Base-by-base conservation (phyloP, 2,113 vertebrate genomes). In the Podocnemis expansa region DNA sequence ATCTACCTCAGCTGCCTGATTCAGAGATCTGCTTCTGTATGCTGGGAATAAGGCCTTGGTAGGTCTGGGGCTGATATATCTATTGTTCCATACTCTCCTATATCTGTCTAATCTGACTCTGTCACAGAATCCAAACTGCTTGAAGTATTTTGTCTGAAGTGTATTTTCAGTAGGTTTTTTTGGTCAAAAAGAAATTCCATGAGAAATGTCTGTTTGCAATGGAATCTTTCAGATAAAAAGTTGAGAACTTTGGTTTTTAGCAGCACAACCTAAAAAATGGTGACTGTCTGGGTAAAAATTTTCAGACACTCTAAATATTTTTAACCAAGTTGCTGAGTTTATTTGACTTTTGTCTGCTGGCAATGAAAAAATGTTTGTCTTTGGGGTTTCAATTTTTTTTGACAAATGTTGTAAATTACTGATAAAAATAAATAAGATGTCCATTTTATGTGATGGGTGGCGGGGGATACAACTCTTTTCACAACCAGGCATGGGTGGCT, bases 171-270 rank as follows among this genome's bases (percentile, higher is more conserved):
- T 24, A 11, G 94, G 8, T 58, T 83, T n/a, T 43, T 56, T 63
- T 93, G 82, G 58, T 60, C 84, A 93, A 91, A 89, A 78, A 78
- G 87, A 94, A 85, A 80, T 89, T 96, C 63, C 54, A 88, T 75
- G 49, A 82, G 89, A 96, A 90, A 91, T 47, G 75, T 78, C 80
- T 78, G 78, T 38, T 1, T 87, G 94, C 87, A 41, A 87, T 89
- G 88, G 27, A 43, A n/a, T 88, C 89, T 55, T 95, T 55, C 13
- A 27, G 90, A 94, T 56, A 9, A 45, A 83, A 78, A 78, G 55
- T 89, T 86, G 38, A 82, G 87, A 60, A 34, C 85, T 41, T 87
- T 84, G 45, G 24, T 60, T 51, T 47, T 47, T 47, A 47, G 84
- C 87, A 89, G 85, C 90, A 93, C 21, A 84, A 82, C 38, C 70